Base-by-base conservation (phyloP, 2,797 vertebrate genomes). In the Poliocrania exsul region DNA sequence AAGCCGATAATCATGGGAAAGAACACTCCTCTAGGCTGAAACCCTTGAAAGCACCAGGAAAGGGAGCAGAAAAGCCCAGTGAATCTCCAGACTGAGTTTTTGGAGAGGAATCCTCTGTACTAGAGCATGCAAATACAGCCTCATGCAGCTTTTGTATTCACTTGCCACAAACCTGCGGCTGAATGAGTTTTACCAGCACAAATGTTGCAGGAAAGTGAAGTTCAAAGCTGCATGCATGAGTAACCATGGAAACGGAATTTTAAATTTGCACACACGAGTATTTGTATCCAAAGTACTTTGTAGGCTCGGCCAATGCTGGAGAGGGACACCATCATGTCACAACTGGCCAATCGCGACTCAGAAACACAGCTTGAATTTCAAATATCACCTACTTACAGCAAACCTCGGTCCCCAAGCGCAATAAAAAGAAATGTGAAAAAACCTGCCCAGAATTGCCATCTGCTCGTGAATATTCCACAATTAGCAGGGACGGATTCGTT, bases 171-270 rank as follows among this genome's bases (percentile, higher is more conserved):
- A 84, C 96, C 95, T 60, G 67, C 9, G 4, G 38, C 54, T 96
- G 85, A 96, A 90, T 87, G 95, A 95, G 93, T 93, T 95, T 95
- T 54, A 86, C 61, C 80, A 92, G 88, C 94, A 72, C 95, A 83
- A 92, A 91, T 89, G 89, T 94, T 88, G 93, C 73, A 88, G 62
- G 84, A 92, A 97, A 96, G 94, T 92, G 94, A 96, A 96, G 96
- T 97, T 96, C 95, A 97, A 97, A 96, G 96, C 90, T 72, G 94
- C 91, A 93, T 6, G 95, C 90, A 93, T 37, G 83, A 56, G 95
- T 97, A 87, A 89, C 97, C 93, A 97, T 97, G 96, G 96, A 66
- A 94, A 97, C 96, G 1, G 95, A 88, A 96, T 97, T 91, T 92
- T 56, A 88, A 96, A 94, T 95, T 77, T 88, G 93, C 90, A 97